phyloP scores from a whole-genome alignment of 2,797 vertebrate genomes.

The Peromyscus nudipes region DNA sequence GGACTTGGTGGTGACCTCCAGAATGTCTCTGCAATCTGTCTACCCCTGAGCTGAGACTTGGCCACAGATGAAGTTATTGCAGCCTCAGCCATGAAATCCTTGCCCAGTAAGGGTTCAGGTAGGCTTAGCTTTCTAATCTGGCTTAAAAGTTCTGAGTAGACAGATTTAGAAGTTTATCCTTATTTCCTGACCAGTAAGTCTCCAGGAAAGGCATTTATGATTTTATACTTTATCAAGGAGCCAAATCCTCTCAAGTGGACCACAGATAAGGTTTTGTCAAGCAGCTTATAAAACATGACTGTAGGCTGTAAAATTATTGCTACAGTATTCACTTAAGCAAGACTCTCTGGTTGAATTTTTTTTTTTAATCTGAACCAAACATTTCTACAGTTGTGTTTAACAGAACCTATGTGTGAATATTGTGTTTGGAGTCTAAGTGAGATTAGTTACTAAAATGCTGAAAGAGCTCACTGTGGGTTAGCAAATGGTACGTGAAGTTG shows the following conservation, averaged over 20 bases:
- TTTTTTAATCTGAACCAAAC: neutral
- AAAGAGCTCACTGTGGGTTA: constrained; percentile 4
- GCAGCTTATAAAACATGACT: constrained; percentile 20
- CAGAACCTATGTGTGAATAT: neutral
- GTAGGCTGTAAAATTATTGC: neutral
- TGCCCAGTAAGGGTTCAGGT: constrained; percentile 92
- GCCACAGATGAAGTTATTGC: constrained; percentile 91
- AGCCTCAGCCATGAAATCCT: constrained; percentile 91
- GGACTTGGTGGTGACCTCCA: constrained; percentile 84
- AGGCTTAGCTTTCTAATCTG: constrained; percentile 95
- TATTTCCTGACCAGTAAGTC: constrained; percentile 56
- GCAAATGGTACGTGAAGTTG: neutral
- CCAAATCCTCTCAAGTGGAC: constrained; percentile 54
- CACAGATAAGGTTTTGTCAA: constrained; percentile 34
- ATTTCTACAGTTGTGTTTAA: neutral
- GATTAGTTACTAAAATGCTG: neutral
- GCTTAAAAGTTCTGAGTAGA: constrained; percentile 92
- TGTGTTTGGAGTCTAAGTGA: neutral
- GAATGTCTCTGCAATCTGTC: constrained; percentile 92
- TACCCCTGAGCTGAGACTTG: constrained; percentile 93
- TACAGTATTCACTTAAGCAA: constrained; percentile 46
- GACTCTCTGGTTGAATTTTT: constrained; percentile 9
- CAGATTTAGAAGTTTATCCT: constrained; percentile 78
- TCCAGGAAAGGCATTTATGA: constrained; percentile 58
- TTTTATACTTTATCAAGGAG: constrained; percentile 72